Base-by-base conservation (phyloP, 2,888 invertebrate genomes). In the Oscheius myriophilus region DNA sequence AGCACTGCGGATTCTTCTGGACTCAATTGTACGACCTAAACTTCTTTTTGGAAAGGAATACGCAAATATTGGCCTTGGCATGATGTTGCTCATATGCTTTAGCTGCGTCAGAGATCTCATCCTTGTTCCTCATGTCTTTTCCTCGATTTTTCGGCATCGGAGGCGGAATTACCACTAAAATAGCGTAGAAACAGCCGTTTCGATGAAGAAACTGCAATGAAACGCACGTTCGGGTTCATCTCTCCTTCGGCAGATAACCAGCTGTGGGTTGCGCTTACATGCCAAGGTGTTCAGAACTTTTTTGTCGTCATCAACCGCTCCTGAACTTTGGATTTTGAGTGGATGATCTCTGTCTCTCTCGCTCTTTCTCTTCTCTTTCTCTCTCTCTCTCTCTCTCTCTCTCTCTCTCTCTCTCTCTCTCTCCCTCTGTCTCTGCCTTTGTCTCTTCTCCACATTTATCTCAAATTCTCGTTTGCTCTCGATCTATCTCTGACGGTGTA, bases 111-210 rank as follows among this genome's bases (percentile, higher is more conserved):
- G 52, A 42, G 23, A 53, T 53, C 14, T 21, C 42, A 52, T 63
- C 63, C 23, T 52, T 52, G 25, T 39, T 25, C 39, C 43, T 41
- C 14, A 42, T 39, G 3, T 53, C n/a, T 12, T 43, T 63, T 4
- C 18, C 33, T 6, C n/a, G 21, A 46, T 46, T 45, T 53, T 52
- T 52, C 16, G 63, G 63, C 26, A 63, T 52, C 21, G 63, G 63
- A 18, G 63, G 63, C 18, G 63, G 63, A 9, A 54, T 63, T 63
- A 63, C 26, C 42, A 63, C 63, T 63, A 25, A 43, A 63, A 41
- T 49, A 9, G 11, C n/a, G 42, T 3, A 41, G 58, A 58, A 39
- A 16, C 25, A 25, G 25, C 25, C 26, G 23, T 25, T 25, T 33
- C 9, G 23, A 23, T 46, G 26, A 7, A 9, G 9, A 33, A 33